Evolutionary conservation across 92 coral and sea anemone genomes (phyloP).

Genomic region (Porites evermanni): DNA sequence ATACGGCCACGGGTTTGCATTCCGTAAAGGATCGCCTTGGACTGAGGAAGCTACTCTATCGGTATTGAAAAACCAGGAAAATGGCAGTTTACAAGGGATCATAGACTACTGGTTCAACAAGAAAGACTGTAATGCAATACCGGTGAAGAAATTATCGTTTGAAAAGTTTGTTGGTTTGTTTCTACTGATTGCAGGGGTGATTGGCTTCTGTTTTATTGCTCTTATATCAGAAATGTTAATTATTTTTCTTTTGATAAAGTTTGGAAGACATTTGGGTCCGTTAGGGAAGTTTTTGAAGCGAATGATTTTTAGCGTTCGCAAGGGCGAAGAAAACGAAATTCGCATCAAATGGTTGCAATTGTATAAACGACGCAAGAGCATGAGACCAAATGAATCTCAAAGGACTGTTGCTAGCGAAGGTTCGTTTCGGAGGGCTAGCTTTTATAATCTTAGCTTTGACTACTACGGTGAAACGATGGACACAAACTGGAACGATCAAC

Average conservation of each 20-base stretch:
- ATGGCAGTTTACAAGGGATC: constrained; percentile 60
- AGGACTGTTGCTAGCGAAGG: background rate
- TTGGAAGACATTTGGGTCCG: constrained; percentile 43
- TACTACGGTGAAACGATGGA: background rate
- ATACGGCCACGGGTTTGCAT: constrained; percentile 75
- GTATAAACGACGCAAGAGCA: constrained; percentile 24
- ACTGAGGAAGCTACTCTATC: constrained; percentile 62
- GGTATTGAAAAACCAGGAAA: constrained; percentile 77
- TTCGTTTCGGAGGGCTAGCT: constrained; percentile 35
- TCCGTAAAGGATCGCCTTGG: constrained; percentile 85
- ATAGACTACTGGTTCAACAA: constrained; percentile 59
- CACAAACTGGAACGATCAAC: background rate
- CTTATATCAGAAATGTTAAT: constrained; percentile 60
- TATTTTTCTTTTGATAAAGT: constrained; percentile 51
- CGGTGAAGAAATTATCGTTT: constrained; percentile 39
- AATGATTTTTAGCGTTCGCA: constrained; percentile 55
- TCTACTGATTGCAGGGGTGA: constrained; percentile 57
- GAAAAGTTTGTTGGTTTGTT: constrained; percentile 79
- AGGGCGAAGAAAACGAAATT: constrained; percentile 46
- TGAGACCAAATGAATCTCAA: constrained; percentile 6
- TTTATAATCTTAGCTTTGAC: constrained; percentile 42
- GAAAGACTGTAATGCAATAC: constrained; percentile 25
- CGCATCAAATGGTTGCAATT: constrained; percentile 38
- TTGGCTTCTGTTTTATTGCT: constrained; percentile 64
- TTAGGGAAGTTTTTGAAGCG: constrained; percentile 50